phyloP scores from a whole-genome alignment of 2,888 invertebrate genomes.

The Pristionchus fissidentatus region DNA sequence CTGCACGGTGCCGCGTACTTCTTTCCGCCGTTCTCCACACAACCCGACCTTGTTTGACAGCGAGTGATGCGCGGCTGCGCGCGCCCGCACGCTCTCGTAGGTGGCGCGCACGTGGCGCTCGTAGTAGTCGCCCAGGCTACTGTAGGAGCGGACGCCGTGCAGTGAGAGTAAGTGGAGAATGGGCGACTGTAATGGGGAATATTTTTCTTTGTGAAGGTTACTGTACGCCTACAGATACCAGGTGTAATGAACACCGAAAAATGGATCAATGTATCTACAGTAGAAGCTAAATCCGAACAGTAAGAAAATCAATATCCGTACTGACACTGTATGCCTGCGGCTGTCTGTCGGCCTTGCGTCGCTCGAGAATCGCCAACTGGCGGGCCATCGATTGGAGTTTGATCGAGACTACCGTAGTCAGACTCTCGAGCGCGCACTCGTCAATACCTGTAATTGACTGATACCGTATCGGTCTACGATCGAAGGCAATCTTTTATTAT shows the following conservation, averaged over 20 bases:
- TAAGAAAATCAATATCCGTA: background rate
- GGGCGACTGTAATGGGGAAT: background rate
- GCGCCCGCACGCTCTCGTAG: background rate
- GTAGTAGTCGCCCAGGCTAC: background rate
- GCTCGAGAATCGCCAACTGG: slow-evolving; percentile 46
- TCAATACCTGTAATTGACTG: background rate
- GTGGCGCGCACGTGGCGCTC: slow-evolving; percentile 25
- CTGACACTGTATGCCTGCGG: slow-evolving; percentile 29
- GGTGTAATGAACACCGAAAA: no score
- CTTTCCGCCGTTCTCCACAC: background rate
- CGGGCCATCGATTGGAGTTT: slow-evolving; percentile 26
- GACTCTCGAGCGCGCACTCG: background rate
- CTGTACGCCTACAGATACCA: background rate
- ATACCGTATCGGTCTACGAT: no score
- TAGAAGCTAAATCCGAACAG: background rate
- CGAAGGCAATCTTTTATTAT: no score
- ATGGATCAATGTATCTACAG: background rate
- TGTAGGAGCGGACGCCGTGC: slow-evolving; percentile 6
- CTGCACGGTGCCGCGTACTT: background rate
- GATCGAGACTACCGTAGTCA: slow-evolving; percentile 13
- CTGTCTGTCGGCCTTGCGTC: slow-evolving; percentile 49
- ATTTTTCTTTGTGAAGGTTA: background rate
- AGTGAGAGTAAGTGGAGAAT: background rate
- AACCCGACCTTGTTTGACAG: background rate
- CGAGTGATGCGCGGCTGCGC: background rate